Evolutionary conservation across 2,888 invertebrate species (phyloP).

Genomic region (Spilosoma lubricipeda): DNA sequence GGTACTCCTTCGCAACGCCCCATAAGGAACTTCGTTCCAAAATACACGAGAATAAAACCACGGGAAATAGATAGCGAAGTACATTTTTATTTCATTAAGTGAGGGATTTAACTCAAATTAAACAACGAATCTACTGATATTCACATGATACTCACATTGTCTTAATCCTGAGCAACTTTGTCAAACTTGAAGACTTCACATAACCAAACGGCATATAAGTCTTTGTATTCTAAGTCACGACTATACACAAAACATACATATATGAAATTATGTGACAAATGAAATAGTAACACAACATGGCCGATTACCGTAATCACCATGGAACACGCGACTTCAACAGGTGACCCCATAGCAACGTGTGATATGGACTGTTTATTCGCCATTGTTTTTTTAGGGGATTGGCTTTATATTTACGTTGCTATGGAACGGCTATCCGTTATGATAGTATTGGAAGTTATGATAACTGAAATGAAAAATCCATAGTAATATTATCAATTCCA

Average conservation of each 20-base stretch:
- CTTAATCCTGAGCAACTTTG: not conserved
- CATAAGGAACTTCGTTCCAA: no score
- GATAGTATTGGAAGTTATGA: no score
- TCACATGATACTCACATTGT: no score
- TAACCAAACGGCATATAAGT: not conserved
- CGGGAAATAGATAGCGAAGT: no score
- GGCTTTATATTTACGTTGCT: not conserved
- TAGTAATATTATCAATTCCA: no score
- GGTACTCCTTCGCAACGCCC: no score
- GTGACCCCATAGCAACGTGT: constrained; percentile 15
- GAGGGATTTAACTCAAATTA: no score
- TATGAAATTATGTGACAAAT: constrained; percentile 30
- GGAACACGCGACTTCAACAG: constrained; percentile 46
- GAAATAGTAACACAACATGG: constrained; percentile 30
- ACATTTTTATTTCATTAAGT: no score
- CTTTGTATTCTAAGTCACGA: not conserved
- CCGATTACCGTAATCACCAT: constrained; percentile 34
- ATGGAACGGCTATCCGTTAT: no score
- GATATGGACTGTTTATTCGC: not conserved
- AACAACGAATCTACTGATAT: no score
- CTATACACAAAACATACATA: not conserved
- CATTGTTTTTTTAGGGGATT: not conserved
- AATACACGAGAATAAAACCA: no score
- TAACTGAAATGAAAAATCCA: no score
- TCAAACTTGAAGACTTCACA: not conserved